These are phyloP conservation scores for Serripes groenlandicus DNA, from an alignment of 2,888 invertebrate genomes.

Conservation along the genomic window DNA sequence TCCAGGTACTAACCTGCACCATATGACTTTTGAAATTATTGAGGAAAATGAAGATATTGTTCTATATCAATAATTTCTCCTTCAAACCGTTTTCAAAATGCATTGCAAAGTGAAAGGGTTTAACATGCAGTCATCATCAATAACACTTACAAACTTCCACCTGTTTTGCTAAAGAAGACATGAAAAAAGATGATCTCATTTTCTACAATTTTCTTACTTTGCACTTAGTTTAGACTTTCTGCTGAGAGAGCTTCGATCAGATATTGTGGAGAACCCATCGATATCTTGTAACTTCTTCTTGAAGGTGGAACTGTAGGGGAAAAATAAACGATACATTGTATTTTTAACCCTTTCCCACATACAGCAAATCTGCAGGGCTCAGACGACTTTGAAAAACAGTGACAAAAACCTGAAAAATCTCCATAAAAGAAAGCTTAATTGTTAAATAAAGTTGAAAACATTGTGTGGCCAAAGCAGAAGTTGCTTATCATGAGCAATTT, in stretches of 20 bases:
- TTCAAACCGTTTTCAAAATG: neutral
- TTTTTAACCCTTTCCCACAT: neutral
- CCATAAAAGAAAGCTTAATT: neutral
- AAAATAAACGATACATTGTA: neutral
- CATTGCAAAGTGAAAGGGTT: too few relatives aligned
- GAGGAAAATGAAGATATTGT: neutral
- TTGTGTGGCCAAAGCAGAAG: too few relatives aligned
- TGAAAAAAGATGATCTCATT: too few relatives aligned
- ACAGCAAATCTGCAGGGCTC: too few relatives aligned
- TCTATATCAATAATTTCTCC: neutral
- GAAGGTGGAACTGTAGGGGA: constrained; percentile 25
- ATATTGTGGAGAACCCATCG: constrained; percentile 56
- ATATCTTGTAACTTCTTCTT: constrained; percentile 42
- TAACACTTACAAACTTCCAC: too few relatives aligned
- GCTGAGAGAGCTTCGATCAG: constrained; percentile 49
- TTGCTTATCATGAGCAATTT: too few relatives aligned
- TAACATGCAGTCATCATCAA: too few relatives aligned
- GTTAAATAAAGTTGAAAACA: too few relatives aligned
- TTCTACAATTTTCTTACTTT: constrained; percentile 29
- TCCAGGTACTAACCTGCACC: too few relatives aligned
- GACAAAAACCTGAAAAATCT: too few relatives aligned
- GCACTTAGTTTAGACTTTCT: constrained; percentile 42
- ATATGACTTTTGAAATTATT: neutral
- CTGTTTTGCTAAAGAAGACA: too few relatives aligned
- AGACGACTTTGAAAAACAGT: neutral